Evolutionary conservation across 2,888 invertebrate genomes (phyloP), one percentile per base, ranked within the genome.

Genomic region (Iphiclides podalirius): DNA sequence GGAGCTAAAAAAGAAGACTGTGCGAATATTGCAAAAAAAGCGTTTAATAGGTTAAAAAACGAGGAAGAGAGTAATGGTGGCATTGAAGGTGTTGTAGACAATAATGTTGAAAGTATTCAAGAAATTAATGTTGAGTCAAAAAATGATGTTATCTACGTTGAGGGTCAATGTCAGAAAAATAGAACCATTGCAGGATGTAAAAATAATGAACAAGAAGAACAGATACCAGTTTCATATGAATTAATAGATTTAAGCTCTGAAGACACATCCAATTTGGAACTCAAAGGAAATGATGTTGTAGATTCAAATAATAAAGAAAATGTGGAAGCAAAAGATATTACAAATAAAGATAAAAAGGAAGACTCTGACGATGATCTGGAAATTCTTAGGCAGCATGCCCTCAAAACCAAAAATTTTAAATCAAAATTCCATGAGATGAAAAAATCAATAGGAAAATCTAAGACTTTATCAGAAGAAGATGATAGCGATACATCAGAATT

Each of bases 401-500:
- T 89, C 1, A 77, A 86, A 72, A 88, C 88, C 0, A 89, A 89
- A 66, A 54, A 65, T 53, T 42, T 56, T 2, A 83, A 85, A 64
- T 14, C 52, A 12, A 71, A 71, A 60, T 45, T 50, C 47, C 50
- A 52, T 20, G 46, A 57, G 53, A 41, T 51, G 47, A 51, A 62
- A 45, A 23, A 37, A 43, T 44, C 52, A 51, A 46, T 54, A 41
- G 48, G 47, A 52, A 64, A 68, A 49, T 63, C 48, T 40, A 68
- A 67, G 53, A 49, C 49, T 42, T 28, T 64, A 16, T 81, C 82
- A 38, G 89, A 90, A 52, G 90, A 90, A 53, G 90, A 89, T 61
- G 92, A 92, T 55, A 90, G 89, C 66, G 93, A 93, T 63, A 90
- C 92, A 53, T 76, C 90, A 43, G 89, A 92, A 59, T 72, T 93